A percentile compares a stretch with the other conserved stretches of the same genome.
phyloP scores from a whole-genome alignment of 2,113 vertebrate species.

The Felis catus region F.catus_Fca126_mat1.0 CM031419.1:40257501-40258000 shows the following conservation, averaged over 20 bases:
- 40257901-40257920: background rate
- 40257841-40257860: background rate
- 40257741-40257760: background rate
- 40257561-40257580: slow-evolving; percentile 49
- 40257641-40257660: background rate
- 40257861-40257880: background rate
- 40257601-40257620: background rate
- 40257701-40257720: background rate
- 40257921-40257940: background rate
- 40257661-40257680: background rate
- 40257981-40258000: slow-evolving; percentile 96
- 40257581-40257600: slow-evolving; percentile 17
- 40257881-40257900: background rate
- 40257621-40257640: background rate
- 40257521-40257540: slow-evolving; percentile 68
- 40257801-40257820: background rate
- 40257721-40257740: background rate
- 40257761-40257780: background rate
- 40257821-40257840: background rate
- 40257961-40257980: slow-evolving; percentile 96
- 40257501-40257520: slow-evolving; percentile 77
- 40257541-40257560: background rate
- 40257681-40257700: background rate
- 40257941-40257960: slow-evolving; percentile 85
- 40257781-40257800: background rate